Evolutionary conservation across 2,888 invertebrate genomes (phyloP).

Genomic region (Nezara viridula): DNA sequence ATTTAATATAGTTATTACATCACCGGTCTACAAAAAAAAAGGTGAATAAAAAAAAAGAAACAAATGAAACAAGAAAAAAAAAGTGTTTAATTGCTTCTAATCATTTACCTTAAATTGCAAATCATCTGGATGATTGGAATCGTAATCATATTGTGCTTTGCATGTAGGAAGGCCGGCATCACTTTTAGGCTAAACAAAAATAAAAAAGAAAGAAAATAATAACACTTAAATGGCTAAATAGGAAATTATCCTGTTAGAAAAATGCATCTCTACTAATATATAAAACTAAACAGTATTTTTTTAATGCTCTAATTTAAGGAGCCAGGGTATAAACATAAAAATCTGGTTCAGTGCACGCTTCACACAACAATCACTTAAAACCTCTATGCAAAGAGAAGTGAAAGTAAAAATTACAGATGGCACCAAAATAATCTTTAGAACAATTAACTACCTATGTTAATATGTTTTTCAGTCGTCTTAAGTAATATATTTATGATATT

Average conservation of each 20-base stretch:
- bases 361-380: no score
- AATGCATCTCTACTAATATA: no score
- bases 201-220: background rate
- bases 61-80: background rate
- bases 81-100: background rate
- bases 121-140: slow-evolving; percentile 82
- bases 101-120: slow-evolving; percentile 80
- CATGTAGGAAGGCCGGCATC: slow-evolving; percentile 74
- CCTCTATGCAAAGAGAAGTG: no score
- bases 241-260: background rate
- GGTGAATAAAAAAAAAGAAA: background rate
- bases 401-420: no score
- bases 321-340: no score
- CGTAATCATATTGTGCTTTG: slow-evolving; percentile 84
- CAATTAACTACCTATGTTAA: no score
- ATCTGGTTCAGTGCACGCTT: no score
- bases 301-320: no score
- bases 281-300: no score
- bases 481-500: no score
- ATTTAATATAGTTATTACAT: slow-evolving; percentile 79
- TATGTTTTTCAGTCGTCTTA: no score
- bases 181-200: slow-evolving; percentile 43
- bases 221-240: background rate
- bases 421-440: no score
- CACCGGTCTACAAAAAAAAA: slow-evolving; percentile 74